Evolutionary conservation across 2,888 invertebrate species (phyloP), one percentile per base, ranked within the genome.

Genomic region (Allolobophora icterica): DNA sequence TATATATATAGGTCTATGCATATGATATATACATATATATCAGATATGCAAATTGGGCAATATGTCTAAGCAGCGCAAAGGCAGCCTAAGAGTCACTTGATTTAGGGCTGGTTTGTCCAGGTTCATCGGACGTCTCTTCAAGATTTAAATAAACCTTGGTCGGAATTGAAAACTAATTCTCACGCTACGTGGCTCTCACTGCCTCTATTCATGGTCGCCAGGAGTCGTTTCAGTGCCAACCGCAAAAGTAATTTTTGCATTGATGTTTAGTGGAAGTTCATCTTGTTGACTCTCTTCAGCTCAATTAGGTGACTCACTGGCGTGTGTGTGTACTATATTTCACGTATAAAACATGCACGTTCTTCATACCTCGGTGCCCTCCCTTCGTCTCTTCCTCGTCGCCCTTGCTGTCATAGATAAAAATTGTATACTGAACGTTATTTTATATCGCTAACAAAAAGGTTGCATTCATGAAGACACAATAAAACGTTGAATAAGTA

Each of bases 121-220:
- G 71, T 71, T n/a, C 30, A n/a, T 71, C 71, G 71, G n/a, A n/a
- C 71, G n/a, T n/a, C 8, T 71, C 8, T 71, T n/a, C 71, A 71
- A 71, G 71, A 71, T 71, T 71, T n/a, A 71, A 71, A 71, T 71
- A 71, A 71, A n/a, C 71, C 30, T 71, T 71, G 52, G n/a, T 71
- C 71, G 71, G 8, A 4, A 71, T 71, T 71, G 71, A 71, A 71
- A 13, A n/a, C 30, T n/a, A 71, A 71, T 71, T 71, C 71, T 71
- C 71, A 71, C 52, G 52, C 52, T 52, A 5, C 13, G 15, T 13
- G 42, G 1, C 24, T 52, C 24, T 52, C 52, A 17, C 52, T 24
- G 11, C 6, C 19, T 3, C 15, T 24, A 52, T 21, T 52, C 52
- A 24, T 52, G 4, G 71, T 71, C 71, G 45, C 45, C 45, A 5